Evolutionary conservation across 92 coral and sea anemone genomes (phyloP), one percentile per base, ranked within the genome.

Genomic region (Diadumene lineata): DNA sequence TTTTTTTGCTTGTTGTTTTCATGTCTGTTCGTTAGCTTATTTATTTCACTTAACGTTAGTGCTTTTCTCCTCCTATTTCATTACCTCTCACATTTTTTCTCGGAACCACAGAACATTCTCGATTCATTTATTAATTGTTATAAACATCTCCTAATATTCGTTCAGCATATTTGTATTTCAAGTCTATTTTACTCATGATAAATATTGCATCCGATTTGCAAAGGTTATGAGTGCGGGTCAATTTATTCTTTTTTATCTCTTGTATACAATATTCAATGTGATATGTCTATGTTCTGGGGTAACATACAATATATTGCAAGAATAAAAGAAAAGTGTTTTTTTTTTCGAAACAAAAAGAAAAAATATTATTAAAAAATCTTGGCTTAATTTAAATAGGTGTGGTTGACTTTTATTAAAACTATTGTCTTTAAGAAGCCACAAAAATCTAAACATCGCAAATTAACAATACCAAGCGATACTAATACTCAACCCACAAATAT

Each of bases 341-440:
- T 38, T 13, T 38, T 13, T 6, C 6, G 7, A 38, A 38, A 6
- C 13, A 38, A 38, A 38, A 38, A 38, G 48, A 13, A 38, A 4
- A 38, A 16, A 8, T 2, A 53, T 53, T 16, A 53, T 53, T n/a
- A 56, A 10, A 56, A 56, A 56, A 2, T 23, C 31, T 24, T 30
- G 68, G 27, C 38, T 3, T 62, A 43, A 62, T 26, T 9, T 23
- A 25, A 2, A 58, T 26, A 22, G 68, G 68, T 62, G 68, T 30
- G n/a, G 31, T 43, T 30, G n/a, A 62, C 21, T 62, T 62, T 15
- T 38, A 13, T 9, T 53, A 3, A 53, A 15, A 53, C 21, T 32
- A 62, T 62, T 62, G 68, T 62, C 68, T 31, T 62, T 7, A 30
- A 62, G 31, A 4, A 62, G 68, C 68, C 68, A 62, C 68, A 62